These are phyloP conservation scores for Tanypteryx hageni DNA, from an alignment of 2,888 invertebrate species.

Conservation along the genomic window DNA sequence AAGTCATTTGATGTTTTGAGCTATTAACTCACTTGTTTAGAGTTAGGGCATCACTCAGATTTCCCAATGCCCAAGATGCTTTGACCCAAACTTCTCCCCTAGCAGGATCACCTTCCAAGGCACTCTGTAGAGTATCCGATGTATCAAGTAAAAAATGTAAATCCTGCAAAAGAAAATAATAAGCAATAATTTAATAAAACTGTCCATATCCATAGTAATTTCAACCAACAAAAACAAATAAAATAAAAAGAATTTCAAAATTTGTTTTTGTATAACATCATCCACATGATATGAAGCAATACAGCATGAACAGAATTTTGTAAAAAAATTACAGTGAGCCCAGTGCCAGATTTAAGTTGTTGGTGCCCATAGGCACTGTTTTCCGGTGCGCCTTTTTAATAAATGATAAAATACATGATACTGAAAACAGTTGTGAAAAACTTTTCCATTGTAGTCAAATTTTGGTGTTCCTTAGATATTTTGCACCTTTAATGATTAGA, in stretches of 20 bases:
- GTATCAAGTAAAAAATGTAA: slow-evolving; percentile 85
- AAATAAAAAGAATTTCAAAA: neutral
- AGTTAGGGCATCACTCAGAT: slow-evolving; percentile 88
- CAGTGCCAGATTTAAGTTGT: no score
- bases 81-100: slow-evolving; percentile 84
- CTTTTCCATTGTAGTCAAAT: no score
- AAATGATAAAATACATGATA: no score
- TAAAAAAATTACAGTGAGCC: no score
- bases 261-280: no score
- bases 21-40: slow-evolving; percentile 79
- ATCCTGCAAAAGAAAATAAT: slow-evolving; percentile 67
- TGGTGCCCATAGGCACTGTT: no score
- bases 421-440: no score
- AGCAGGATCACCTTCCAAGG: slow-evolving; percentile 80
- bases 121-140: slow-evolving; percentile 83
- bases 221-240: neutral
- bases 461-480: no score
- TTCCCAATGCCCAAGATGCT: slow-evolving; percentile 92
- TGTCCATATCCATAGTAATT: neutral
- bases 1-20: neutral
- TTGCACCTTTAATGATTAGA: no score
- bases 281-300: no score
- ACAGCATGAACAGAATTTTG: no score
- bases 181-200: neutral
- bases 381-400: no score